These are phyloP conservation scores for Acrossocheilus fasciatus DNA, from an alignment of 2,797 vertebrate species.

Conservation along the genomic window DNA sequence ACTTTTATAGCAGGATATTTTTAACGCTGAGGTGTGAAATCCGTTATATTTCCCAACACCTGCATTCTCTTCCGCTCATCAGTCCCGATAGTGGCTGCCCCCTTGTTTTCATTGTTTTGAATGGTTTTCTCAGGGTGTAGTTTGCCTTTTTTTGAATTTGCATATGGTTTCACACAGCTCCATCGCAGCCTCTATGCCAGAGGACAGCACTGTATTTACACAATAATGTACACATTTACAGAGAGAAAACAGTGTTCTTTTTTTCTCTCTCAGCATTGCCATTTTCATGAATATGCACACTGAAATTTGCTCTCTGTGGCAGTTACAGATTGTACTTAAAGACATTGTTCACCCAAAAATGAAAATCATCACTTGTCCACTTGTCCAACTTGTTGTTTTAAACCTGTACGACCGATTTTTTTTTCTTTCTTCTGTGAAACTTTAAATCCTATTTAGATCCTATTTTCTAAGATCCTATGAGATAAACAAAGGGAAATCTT, in stretches of 20 bases:
- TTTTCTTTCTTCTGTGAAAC: background rate
- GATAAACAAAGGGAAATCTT: background rate
- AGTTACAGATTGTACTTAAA: background rate
- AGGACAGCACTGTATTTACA: background rate
- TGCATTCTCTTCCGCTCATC: slow-evolving; percentile 49
- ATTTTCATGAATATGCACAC: slow-evolving; percentile 58
- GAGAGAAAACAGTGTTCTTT: background rate
- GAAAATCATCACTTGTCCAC: background rate
- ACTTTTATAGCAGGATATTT: slow-evolving; percentile 70
- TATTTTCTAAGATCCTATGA: background rate
- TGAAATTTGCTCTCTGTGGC: slow-evolving; percentile 8
- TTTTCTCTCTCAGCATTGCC: background rate
- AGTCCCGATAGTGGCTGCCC: slow-evolving; percentile 23
- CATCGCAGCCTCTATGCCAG: background rate
- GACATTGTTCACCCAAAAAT: background rate
- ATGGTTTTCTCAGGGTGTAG: background rate
- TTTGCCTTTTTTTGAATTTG: background rate
- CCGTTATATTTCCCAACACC: slow-evolving; percentile 61
- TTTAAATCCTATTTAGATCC: background rate
- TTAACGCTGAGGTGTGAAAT: slow-evolving; percentile 56
- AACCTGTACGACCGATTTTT: background rate
- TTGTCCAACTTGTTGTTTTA: background rate
- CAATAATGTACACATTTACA: slow-evolving; percentile 20
- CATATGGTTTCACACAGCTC: background rate
- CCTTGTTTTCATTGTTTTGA: slow-evolving; percentile 29